Base-by-base conservation (phyloP, 2,888 invertebrate genomes). In the Tachina fera region DNA sequence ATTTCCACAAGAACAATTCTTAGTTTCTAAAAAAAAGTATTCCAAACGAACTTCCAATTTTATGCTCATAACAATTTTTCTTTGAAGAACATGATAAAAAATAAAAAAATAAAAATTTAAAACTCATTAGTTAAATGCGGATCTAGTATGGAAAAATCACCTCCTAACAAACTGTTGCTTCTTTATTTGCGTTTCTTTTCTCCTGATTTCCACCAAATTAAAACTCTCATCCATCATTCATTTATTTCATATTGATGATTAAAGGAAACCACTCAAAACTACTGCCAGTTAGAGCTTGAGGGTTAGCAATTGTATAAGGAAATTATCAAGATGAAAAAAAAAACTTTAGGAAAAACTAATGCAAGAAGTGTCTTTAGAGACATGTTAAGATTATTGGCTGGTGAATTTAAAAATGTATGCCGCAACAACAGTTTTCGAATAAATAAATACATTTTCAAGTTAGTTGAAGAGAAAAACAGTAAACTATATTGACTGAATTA, bases 401-500 rank as follows among this genome's bases (percentile, higher is more conserved):
- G 81, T 77, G 80, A 72, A 67, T 80, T 80, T 80, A 16, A 76
- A 80, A 84, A 61, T 67, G 39, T 76, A 67, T 72, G 79, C 70
- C 65, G 67, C 68, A 63, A 47, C 31, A 60, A 43, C 31, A 67
- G 16, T 8, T 58, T 19, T 11, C 9, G 56, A 16, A 76, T 22
- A 43, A 70, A 19, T 41, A 70, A 70, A 53, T 41, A 53, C 3
- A 56, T 60, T 31, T 39, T 3, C 9, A 41, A 41, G 60, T 60
- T 60, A 31, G 14, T 1, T 22, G 14, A 61, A 22, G 9, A 47
- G 19, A 51, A 56, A 49, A 60, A 47, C 71, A 31, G 76, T 56
- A 84, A 76, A 68, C 76, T 16, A 58, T 65, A 70, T 65, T 78
- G 78, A 82, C 82, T 82, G 85, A 86, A 51, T 80, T 75, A 75